Evolutionary conservation across 2,797 vertebrate species (phyloP).

Genomic region (Ambastaia sidthimunki): DNA sequence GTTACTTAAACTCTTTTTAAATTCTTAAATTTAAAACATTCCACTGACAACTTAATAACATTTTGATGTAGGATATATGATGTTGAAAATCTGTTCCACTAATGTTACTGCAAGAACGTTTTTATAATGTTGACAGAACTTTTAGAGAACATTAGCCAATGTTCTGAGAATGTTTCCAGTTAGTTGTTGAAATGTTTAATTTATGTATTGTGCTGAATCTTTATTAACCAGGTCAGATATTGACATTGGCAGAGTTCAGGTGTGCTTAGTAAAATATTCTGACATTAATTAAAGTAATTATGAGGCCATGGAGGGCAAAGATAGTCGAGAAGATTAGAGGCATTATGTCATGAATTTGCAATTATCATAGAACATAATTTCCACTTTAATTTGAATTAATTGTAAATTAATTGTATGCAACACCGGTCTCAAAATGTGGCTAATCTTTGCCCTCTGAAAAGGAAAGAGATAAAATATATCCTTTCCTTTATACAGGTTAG

Average conservation of each 20-base stretch:
- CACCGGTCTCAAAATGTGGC: constrained; percentile 88
- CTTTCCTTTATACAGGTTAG: constrained; percentile 86
- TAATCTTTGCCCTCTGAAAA: constrained; percentile 90
- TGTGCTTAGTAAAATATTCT: constrained; percentile 67
- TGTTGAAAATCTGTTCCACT: no score
- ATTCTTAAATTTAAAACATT: no score
- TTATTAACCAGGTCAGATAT: constrained; percentile 49
- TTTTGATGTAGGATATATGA: no score
- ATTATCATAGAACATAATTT: constrained; percentile 91
- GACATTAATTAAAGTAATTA: constrained; percentile 84
- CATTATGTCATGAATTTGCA: constrained; percentile 72
- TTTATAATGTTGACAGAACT: no score
- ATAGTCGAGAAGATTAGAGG: constrained; percentile 75
- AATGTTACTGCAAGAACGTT: no score
- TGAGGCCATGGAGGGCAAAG: constrained; percentile 72
- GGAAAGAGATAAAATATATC: constrained; percentile 87
- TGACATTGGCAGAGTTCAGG: constrained; percentile 71
- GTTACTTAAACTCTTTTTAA: no score
- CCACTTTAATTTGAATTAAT: constrained; percentile 93
- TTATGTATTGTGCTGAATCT: constrained; percentile 44
- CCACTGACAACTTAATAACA: no score
- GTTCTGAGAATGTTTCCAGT: no score
- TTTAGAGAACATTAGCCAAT: no score
- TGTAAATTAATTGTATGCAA: constrained; percentile 94
- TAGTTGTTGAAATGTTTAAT: constrained; percentile 36